Conservation (phyloP, 2,113 vertebrate species). For the Limnothrissa miodon region DNA sequence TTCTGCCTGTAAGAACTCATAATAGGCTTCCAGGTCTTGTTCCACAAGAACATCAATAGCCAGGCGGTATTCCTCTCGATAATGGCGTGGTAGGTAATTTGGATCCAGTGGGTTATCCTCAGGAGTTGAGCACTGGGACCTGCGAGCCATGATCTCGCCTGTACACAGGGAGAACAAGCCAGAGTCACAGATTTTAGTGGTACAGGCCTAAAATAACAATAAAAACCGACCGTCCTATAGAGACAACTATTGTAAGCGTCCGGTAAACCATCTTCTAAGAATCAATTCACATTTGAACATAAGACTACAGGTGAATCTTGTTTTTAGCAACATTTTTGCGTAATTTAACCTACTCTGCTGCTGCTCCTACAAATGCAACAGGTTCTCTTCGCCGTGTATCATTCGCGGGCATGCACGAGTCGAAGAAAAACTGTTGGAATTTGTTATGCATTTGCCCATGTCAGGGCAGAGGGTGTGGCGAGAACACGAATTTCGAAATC, state of each 20-base stretch:
- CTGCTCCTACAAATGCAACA: too few species aligned
- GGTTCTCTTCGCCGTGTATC: neutral
- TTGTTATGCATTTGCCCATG: neutral
- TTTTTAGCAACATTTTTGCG: neutral
- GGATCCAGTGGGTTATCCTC: slow-evolving; percentile 91
- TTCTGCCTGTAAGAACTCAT: slow-evolving; percentile 76
- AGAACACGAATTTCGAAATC: neutral
- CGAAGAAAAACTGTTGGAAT: neutral
- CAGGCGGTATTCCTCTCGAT: slow-evolving; percentile 93
- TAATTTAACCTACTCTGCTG: too few species aligned
- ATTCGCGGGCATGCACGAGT: neutral
- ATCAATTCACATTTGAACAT: neutral
- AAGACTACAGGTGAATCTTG: neutral
- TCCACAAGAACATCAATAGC: slow-evolving; percentile 86
- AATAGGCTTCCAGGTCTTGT: slow-evolving; percentile 82
- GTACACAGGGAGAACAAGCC: slow-evolving; percentile 29
- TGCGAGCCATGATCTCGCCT: slow-evolving; percentile 82
- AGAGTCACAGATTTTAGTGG: neutral
- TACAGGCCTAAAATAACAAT: neutral
- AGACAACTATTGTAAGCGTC: neutral
- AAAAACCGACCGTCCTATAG: too few species aligned
- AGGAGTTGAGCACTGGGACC: slow-evolving; percentile 90
- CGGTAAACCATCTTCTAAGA: neutral
- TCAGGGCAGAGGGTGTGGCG: neutral
- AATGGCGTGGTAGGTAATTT: slow-evolving; percentile 90